phyloP scores from a whole-genome alignment of 2,113 vertebrate genomes.

The Hemiscyllium ocellatum region DNA sequence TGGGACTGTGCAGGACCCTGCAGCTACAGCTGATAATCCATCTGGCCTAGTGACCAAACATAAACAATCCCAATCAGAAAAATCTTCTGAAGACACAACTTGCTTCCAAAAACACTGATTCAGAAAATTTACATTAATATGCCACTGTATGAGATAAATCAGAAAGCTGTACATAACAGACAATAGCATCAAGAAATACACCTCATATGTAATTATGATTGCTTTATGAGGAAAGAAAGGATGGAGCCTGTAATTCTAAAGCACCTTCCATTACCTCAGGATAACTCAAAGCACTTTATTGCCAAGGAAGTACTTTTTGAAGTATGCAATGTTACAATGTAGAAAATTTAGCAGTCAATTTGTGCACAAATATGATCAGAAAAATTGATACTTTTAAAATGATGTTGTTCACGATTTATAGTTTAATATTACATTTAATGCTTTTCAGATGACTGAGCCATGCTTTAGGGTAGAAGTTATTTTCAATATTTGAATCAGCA shows the following conservation, averaged over 20 bases:
- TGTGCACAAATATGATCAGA: not conserved
- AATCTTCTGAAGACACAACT: not conserved
- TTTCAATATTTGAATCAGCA: not conserved
- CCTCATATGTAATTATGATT: not conserved
- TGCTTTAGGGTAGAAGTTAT: not conserved
- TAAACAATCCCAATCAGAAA: not conserved
- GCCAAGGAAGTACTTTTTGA: not conserved
- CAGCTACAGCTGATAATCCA: not conserved
- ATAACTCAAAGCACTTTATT: not conserved
- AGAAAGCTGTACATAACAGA: not conserved
- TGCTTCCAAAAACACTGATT: not conserved
- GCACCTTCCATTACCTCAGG: not conserved
- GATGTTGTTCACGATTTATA: not conserved
- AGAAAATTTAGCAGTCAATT: not conserved
- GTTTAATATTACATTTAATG: not conserved
- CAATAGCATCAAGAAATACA: not conserved
- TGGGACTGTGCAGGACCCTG: not conserved
- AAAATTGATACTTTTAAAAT: not conserved
- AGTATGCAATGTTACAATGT: not conserved
- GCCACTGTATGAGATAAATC: not conserved
- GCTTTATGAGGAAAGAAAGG: not conserved
- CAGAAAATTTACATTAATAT: not conserved
- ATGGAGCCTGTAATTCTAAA: not conserved
- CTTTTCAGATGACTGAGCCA: not conserved
- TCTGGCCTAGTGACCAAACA: not conserved